Base-by-base conservation (phyloP, 2,797 vertebrate genomes). In the Bucorvus abyssinicus region DNA sequence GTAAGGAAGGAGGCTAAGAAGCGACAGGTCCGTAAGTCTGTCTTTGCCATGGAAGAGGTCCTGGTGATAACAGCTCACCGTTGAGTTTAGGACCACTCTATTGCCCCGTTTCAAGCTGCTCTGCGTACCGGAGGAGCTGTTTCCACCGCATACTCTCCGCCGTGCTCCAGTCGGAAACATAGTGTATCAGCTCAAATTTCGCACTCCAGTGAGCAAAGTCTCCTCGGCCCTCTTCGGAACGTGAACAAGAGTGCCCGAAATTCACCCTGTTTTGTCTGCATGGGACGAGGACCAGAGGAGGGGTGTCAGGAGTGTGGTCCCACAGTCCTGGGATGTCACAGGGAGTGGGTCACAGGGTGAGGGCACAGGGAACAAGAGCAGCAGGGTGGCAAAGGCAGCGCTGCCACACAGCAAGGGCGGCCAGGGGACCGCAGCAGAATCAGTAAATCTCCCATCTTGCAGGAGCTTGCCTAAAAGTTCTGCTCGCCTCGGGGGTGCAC, bases 291-390 rank as follows among this genome's bases (percentile, higher is more conserved):
- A 50, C 7, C 4, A 1, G 49, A 68, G 60, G 18, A 65, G 38
- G 52, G 20, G 49, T 6, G 10, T n/a, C 0, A 0, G 36, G 20
- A 38, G 1, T 4, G 1, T 4, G 11, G 32, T 42, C 19, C 45
- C 63, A 40, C 63, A n/a, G 36, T 29, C 52, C 52, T 8, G 26
- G 67, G 47, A 23, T 5, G 3, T 29, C 61, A 6, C 24, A 10
- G 21, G 61, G 32, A 79, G 19, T 1, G 2, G 19, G 56, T 23
- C 68, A 34, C 0, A 0, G 42, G 44, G 32, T 38, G 52, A 30
- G 23, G 23, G 53, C 32, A 44, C n/a, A 11, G 19, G 57, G 32
- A 67, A n/a, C 29, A 29, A 0, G 0, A 42, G 57, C 10, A 61
- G 53, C 10, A 45, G 27, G 27, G 10, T 17, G 10, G 7, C 6